A percentile compares a stretch with the other conserved stretches of the same genome.
These are phyloP conservation scores for Percopsis transmontana DNA, from an alignment of 2,113 vertebrate genomes.

Conservation along the genomic window DNA sequence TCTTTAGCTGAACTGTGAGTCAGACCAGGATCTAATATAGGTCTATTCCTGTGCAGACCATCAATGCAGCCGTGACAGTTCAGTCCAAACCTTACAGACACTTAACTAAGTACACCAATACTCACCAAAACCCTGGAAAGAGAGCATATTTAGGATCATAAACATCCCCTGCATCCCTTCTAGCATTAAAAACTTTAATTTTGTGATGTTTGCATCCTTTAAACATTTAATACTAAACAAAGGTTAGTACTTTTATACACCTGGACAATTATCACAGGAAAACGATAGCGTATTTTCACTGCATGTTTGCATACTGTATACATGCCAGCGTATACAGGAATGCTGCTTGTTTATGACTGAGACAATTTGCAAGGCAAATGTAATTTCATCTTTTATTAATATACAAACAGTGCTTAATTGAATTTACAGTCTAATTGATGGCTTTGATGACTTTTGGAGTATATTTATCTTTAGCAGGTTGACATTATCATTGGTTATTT, in stretches of 20 bases:
- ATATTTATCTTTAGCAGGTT: constrained; percentile 17
- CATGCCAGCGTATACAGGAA: no score
- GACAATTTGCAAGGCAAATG: constrained; percentile 5
- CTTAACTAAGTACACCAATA: neutral
- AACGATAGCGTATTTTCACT: no score
- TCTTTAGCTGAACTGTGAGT: constrained; percentile 16
- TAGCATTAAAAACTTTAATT: no score
- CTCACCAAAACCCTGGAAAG: neutral
- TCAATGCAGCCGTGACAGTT: neutral
- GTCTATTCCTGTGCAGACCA: no score
- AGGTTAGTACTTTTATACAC: no score
- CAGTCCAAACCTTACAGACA: constrained; percentile 1
- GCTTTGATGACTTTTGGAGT: neutral
- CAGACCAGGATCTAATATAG: no score
- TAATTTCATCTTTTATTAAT: constrained; percentile 40
- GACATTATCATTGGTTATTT: constrained; percentile 1
- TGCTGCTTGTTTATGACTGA: neutral
- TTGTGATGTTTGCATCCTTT: no score
- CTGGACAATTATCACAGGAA: no score
- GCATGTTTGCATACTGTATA: no score
- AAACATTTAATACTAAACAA: no score
- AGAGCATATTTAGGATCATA: neutral
- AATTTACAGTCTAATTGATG: constrained; percentile 17
- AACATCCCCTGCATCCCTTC: no score
- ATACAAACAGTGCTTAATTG: constrained; percentile 49